Base-by-base conservation (phyloP, 2,888 invertebrate species). In the Rhodophaea formosa region DNA sequence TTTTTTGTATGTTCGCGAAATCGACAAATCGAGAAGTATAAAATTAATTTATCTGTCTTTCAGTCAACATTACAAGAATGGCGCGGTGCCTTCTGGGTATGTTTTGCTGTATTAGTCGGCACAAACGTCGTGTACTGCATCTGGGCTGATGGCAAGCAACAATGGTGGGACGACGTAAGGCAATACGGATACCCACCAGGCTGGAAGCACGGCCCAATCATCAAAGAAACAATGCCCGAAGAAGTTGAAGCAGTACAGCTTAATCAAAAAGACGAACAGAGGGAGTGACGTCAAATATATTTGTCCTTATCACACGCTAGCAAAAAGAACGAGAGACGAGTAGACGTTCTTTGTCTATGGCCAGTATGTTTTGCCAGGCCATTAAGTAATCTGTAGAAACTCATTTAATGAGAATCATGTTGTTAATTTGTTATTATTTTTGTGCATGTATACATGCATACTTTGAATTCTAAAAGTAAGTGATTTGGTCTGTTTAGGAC, bases 31-130 rank as follows among this genome's bases (percentile, higher is more conserved):
- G n/a, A n/a, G n/a, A n/a, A n/a, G n/a, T n/a, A 10, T 35, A 35
- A 35, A 8, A n/a, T 42, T n/a, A 14, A 12, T 32, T 51, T 16
- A 15, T 53, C 59, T 29, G 58, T 56, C 16, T 47, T 77, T 8
- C 77, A 88, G 88, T 88, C 88, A 59, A 86, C 88, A 0, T 52
- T 88, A 57, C 79, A 71, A 1, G 84, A 88, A 64, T 88, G 88
- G 96, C 87, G 94, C 32, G 74, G 92, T 0, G 95, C 95, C 0
- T 95, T 96, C 75, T 95, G 95, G 94, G 94, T 95, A 30, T 93
- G 95, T 39, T 92, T 95, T 57, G 93, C 76, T 0, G 93, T 95
- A 1, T 89, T 95, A 56, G 77, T 93, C 0, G 79, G 92, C 0
- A 94, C 95, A 0, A 95, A 94, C 72, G 65, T 94, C 0, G 83